These are phyloP conservation scores for Kryphioiulus occultus DNA, from an alignment of 2,888 invertebrate species.

Conservation along the genomic window DNA sequence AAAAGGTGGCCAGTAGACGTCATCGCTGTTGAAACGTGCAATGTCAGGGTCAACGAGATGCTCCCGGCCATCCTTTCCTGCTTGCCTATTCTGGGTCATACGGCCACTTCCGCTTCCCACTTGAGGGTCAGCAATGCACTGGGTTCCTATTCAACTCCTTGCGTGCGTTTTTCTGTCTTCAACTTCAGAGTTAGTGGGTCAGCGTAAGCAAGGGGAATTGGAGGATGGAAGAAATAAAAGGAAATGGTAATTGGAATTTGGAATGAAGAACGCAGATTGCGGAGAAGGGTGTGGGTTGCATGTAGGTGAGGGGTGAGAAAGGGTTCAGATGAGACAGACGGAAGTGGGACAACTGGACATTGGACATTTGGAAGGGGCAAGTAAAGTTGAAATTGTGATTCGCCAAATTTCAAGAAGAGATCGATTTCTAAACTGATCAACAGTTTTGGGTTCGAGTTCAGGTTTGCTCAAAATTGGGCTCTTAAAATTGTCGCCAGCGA, in stretches of 20 bases:
- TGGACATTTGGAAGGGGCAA: neutral
- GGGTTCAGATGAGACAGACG: neutral
- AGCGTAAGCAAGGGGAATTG: neutral
- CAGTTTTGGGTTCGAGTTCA: neutral
- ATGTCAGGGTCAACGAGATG: slow-evolving; percentile 3
- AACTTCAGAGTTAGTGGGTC: slow-evolving; percentile 15
- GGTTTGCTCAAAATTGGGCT: neutral
- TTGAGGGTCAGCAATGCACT: slow-evolving; percentile 48
- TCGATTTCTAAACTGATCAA: neutral
- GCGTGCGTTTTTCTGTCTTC: neutral
- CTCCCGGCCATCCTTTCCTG: neutral
- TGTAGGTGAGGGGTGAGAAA: neutral
- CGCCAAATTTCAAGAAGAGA: neutral
- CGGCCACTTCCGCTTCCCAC: slow-evolving; percentile 44
- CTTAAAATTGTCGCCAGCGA: neutral
- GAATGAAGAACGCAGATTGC: neutral
- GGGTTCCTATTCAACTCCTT: slow-evolving; percentile 14
- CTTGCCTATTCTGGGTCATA: slow-evolving; percentile 12
- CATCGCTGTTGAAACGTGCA: neutral
- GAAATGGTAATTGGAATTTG: neutral
- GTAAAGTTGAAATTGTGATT: neutral
- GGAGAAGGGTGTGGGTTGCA: neutral
- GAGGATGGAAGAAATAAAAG: neutral
- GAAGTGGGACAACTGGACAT: neutral
- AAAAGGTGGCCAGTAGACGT: neutral